Base-by-base conservation (phyloP, 2,888 invertebrate genomes). In the Apotomis betuletana region DNA sequence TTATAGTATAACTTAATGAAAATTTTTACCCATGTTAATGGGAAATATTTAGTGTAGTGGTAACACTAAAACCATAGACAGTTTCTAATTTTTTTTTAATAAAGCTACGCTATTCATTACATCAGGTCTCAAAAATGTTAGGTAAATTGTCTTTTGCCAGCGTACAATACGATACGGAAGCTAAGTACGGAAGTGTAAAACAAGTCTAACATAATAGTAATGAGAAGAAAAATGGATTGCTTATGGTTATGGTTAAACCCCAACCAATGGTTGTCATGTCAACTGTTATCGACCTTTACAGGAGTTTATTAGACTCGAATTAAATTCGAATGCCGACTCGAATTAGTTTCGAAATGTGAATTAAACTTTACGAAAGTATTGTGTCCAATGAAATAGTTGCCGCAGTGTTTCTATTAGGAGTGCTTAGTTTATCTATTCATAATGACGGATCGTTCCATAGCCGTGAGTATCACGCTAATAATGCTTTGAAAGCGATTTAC, bases 391-490 rank as follows among this genome's bases (percentile, higher is more conserved):
- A 62, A 57, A 27, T 46, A 59, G n/a, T 41, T 10, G 12, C 9
- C 6, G 12, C 15, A 38, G 4, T 10, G 15, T 38, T 60, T 55
- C 46, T 41, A 13, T 54, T 44, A 41, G 9, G 13, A 55, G 46
- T 5, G 54, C 10, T 64, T 61, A 59, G 58, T 52, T 55, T 72
- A 49, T 55, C 62, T 62, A 73, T 62, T 55, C 58, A 81, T 74
- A 69, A 91, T 91, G 90, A 80, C 87, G 69, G 91, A 91, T 71
- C 87, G 91, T 79, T 81, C 87, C 36, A 91, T 91, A 79, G 89
- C 91, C 75, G 91, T 91, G 82, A 87, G 90, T 86, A 75, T 10
- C 5, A 60, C 27, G 27, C 27, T 27, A 27, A 27, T 27, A 27
- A 27, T 27, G 2, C 27, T 27, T 27, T 27, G 2, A 27, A 27